Evolutionary conservation across 2,113 vertebrate species (phyloP).

Genomic region (Cochlearius cochlearius): DNA sequence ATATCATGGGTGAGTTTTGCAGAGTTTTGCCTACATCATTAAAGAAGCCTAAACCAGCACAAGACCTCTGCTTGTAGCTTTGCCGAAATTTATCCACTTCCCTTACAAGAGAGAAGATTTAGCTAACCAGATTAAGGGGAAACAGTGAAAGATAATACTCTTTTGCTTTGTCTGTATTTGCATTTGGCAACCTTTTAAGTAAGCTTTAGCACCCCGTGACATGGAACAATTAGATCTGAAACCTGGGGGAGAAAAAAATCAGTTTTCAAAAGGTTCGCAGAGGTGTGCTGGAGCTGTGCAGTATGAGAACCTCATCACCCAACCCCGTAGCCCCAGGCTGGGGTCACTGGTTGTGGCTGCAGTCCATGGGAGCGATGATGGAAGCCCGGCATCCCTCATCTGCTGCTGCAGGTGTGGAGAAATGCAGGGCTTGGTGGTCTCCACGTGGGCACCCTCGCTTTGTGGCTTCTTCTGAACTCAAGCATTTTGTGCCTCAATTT

Average conservation of each 20-base stretch:
- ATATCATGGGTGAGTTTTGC: background rate
- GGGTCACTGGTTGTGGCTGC: background rate
- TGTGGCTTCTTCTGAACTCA: background rate
- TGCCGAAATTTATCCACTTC: background rate
- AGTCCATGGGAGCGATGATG: rapidly evolving
- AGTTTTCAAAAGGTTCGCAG: background rate
- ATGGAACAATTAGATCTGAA: background rate
- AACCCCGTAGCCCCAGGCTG: background rate
- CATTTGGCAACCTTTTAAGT: background rate
- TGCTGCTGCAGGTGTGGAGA: background rate
- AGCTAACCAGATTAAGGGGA: background rate
- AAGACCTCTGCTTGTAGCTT: background rate
- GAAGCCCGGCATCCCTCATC: background rate
- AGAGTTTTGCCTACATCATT: background rate
- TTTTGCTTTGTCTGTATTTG: background rate
- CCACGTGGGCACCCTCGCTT: rapidly evolving
- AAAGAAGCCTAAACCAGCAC: background rate
- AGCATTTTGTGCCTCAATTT: background rate
- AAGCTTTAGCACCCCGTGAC: background rate
- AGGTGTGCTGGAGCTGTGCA: background rate
- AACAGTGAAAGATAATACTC: background rate
- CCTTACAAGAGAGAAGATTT: background rate
- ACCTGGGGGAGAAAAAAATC: background rate
- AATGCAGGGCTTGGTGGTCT: background rate
- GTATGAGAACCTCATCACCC: background rate